Base-by-base conservation (phyloP, 2,113 vertebrate genomes). In the Tichodroma muraria region DNA sequence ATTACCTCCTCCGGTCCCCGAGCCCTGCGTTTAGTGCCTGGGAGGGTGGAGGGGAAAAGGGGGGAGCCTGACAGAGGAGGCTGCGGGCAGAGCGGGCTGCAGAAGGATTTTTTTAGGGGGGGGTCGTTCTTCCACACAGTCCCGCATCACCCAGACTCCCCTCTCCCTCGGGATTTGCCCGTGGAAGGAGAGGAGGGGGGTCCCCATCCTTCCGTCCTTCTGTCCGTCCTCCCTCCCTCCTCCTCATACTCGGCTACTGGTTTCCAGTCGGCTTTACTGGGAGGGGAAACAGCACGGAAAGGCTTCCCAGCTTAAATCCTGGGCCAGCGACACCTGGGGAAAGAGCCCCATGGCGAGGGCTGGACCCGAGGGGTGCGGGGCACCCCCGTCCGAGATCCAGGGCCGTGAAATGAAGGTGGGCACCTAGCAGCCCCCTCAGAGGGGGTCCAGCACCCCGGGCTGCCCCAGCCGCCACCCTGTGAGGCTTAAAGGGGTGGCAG, bases 381-480 rank as follows among this genome's bases (percentile, higher is more conserved):
- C 21, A 64, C 18, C 8, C 30, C 52, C 0, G 2, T 2, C 27
- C 30, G 10, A 71, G 8, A 30, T 76, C 11, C 6, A 24, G 50
- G 30, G 50, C 15, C 1, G 10, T 52, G 59, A 27, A 53, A 60
- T 24, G 9, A 20, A 60, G 38, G 42, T 22, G 61, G 53, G 19
- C 42, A 27, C 2, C 0, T 5, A 16, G 13, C 31, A 45, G 6
- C 5, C 19, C 24, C 44, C 27, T 56, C 13, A 13, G 47, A 12
- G 22, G 23, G 42, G 37, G 5, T 59, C 12, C 78, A 37, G 53
- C 11, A 2, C 1, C 23, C 42, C 15, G 11, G 31, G 20, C 8
- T 13, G 10, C 22, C 53, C 16, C 4, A 9, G 37, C 27, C 2
- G 5, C 3, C 37, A 23, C 35, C 30, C 5, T 4, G 1, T 1